phyloP scores from a whole-genome alignment of 2,113 vertebrate genomes.

The Dicerorhinus sumatrensis region DNA sequence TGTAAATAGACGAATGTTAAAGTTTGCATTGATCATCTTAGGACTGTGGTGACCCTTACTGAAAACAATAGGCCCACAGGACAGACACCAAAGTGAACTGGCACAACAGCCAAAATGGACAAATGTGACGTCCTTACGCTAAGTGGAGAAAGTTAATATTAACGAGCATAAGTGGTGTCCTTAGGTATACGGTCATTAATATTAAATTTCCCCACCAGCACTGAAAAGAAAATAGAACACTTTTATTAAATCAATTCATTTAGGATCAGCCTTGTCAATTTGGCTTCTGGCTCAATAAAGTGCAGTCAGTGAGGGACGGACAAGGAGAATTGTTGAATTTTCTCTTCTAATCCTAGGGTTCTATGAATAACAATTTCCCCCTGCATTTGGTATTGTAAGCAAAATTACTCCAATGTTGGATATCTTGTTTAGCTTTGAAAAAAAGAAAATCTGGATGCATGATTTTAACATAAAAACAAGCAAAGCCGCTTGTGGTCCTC shows the following conservation, averaged over 20 bases:
- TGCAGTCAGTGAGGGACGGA: not conserved
- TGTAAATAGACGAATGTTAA: not conserved
- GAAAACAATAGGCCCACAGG: not conserved
- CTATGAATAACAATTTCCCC: not conserved
- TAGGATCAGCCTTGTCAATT: not conserved
- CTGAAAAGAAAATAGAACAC: not conserved
- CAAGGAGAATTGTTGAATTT: not conserved
- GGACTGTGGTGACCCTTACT: not conserved
- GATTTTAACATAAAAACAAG: conserved; percentile 59
- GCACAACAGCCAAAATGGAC: not conserved
- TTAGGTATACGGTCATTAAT: conserved; percentile 17
- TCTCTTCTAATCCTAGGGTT: not conserved
- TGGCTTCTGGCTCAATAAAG: not conserved
- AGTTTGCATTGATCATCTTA: not conserved
- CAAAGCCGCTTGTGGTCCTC: conserved; percentile 41
- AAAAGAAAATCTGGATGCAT: conserved; percentile 53
- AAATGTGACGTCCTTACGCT: not conserved
- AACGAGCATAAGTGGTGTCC: not conserved
- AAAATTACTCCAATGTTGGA: not conserved
- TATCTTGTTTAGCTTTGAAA: not conserved
- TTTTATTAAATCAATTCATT: not conserved
- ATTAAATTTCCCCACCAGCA: not conserved
- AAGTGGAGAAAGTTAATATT: not conserved
- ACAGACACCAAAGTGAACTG: not conserved
- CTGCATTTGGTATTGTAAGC: not conserved